Evolutionary conservation across 2,797 vertebrate species (phyloP).

Genomic region (Lophura swinhoii): DNA sequence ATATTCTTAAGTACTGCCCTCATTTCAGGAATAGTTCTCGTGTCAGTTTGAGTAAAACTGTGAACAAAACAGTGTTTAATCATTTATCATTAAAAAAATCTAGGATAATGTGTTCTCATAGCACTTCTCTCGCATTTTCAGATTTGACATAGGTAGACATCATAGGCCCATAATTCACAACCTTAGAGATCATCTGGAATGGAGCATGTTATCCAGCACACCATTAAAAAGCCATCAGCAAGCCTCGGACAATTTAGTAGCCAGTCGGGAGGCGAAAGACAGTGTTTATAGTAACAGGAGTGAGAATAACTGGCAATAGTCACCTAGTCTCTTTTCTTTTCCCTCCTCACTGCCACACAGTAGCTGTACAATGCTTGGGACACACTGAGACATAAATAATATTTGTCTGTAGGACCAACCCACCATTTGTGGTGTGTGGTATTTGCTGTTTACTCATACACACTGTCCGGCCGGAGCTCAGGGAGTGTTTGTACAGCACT

Average conservation of each 20-base stretch:
- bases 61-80: background rate
- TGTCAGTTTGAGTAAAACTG: background rate
- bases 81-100: background rate
- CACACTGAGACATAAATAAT: rapidly evolving
- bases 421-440: background rate
- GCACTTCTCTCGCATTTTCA: background rate
- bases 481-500: background rate
- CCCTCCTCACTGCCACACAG: background rate
- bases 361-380: background rate
- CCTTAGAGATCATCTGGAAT: background rate
- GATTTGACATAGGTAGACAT: background rate
- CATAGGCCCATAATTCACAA: rapidly evolving
- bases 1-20: background rate
- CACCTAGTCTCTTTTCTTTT: background rate
- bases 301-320: background rate
- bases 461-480: background rate
- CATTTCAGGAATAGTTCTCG: background rate
- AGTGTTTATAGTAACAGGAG: background rate
- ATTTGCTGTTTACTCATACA: background rate
- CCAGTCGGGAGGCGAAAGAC: background rate
- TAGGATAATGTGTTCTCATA: background rate
- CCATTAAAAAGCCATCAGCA: background rate
- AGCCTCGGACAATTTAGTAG: background rate
- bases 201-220: background rate
- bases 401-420: background rate